phyloP scores from a whole-genome alignment of 2,797 vertebrate species.

The Notolepis coatsorum region DNA sequence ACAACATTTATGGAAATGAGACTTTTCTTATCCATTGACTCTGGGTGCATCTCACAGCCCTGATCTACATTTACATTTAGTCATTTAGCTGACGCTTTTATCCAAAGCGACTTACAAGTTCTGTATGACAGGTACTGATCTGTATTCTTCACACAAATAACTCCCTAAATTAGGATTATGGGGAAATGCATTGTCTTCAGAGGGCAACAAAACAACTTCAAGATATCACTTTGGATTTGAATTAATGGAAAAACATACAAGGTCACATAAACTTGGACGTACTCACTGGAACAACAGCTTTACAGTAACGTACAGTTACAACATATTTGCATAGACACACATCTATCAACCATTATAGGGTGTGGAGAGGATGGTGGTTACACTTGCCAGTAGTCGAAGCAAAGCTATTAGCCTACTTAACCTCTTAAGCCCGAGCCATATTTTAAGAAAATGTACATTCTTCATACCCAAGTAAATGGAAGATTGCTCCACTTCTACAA shows the following conservation, averaged over 20 bases:
- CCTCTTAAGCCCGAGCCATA: too few species aligned
- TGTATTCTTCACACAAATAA: constrained; percentile 2
- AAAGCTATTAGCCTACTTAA: too few species aligned
- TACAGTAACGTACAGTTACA: background rate
- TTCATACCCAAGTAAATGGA: too few species aligned
- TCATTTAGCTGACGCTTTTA: too few species aligned
- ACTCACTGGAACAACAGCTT: too few species aligned
- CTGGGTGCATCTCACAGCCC: background rate
- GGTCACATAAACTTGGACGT: background rate
- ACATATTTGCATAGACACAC: background rate
- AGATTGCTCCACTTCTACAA: too few species aligned
- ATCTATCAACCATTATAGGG: too few species aligned
- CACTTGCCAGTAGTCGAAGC: background rate
- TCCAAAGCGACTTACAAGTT: too few species aligned
- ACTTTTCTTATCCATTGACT: background rate
- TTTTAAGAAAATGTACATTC: too few species aligned
- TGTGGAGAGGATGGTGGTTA: background rate
- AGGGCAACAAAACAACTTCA: background rate
- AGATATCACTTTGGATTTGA: background rate
- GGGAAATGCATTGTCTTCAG: background rate
- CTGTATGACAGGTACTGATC: too few species aligned
- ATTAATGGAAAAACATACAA: background rate
- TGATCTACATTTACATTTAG: too few species aligned
- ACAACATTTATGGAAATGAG: constrained; percentile 10
- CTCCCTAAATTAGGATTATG: background rate